Evolutionary conservation across 2,113 vertebrate species (phyloP), one percentile per base, ranked within the genome.

Genomic region (Clarias macrocephalus): DNA sequence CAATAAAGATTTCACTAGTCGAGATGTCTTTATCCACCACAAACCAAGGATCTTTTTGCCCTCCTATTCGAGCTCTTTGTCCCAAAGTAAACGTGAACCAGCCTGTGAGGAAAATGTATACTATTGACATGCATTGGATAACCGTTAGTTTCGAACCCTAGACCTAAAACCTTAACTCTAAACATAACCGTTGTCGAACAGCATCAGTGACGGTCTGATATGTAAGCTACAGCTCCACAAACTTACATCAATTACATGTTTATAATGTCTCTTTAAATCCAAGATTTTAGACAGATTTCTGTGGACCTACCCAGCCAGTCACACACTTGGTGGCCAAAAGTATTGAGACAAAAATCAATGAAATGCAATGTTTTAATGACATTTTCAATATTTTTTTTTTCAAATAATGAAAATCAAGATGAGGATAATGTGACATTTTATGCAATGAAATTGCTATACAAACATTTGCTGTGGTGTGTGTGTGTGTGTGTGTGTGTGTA

Each of bases 1-100:
- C 98, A 95, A 99, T 96, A 88, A 97, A 95, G 88, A 99, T 92
- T 0, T 98, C 95, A 19, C 96, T 94, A 23, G 93, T 96, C 84
- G 84, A 37, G 23, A 95, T 21, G 66, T 99, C 97, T 95, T 99
- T 99, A 88, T 99, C 98, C 90, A 98, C 98, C 88, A 99, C 96
- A 1, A 96, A 99, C 97, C 96, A 98, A 59, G 97, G 93, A 6
- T 97, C 94, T 54, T n/a, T 94, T 87, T 95, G 92, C 15, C 97
- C 97, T 6, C 93, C 93, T n/a, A 99, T 95, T 19, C 92, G 94
- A 11, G 98, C 98, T 85, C 97, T 96, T 93, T 99, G 98, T 80
- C 98, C 98, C 88, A 99, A 87, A 0, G 98, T 99, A 73, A 97
- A 94, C n/a, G 98, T 97, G 92, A 99, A 99, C 96, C 96, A 99